Conservation (phyloP, 2,113 vertebrate genomes). For the Sciurus niger region DNA sequence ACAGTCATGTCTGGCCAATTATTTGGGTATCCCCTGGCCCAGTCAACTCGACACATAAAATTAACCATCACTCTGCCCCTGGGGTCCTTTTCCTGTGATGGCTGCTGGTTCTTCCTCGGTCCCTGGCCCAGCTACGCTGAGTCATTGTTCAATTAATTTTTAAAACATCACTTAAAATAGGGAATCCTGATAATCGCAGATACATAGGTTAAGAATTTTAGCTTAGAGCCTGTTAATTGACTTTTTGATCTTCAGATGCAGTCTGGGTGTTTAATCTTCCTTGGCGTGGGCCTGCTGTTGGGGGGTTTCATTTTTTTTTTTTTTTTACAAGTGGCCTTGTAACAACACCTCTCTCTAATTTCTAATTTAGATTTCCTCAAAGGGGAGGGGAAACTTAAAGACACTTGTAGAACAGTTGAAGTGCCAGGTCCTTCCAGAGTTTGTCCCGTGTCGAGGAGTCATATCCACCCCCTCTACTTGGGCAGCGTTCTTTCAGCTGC, state of each 20-base stretch:
- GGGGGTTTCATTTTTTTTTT: background rate
- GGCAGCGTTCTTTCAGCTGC: background rate
- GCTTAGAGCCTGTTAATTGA: background rate
- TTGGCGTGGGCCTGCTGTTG: background rate
- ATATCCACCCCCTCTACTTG: background rate
- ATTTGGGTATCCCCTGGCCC: accelerated
- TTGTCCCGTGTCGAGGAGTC: background rate
- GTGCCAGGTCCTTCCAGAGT: background rate
- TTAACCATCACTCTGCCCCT: accelerated
- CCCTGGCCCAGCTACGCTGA: background rate
- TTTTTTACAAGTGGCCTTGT: background rate
- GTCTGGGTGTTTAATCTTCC: background rate
- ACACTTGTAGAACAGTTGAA: background rate
- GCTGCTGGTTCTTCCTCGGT: accelerated
- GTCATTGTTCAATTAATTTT: background rate
- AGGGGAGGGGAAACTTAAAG: background rate
- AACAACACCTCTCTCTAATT: background rate
- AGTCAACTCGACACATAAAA: accelerated
- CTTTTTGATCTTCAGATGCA: background rate
- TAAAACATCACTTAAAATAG: background rate
- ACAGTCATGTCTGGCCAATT: too few relatives aligned
- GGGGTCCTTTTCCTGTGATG: too few relatives aligned
- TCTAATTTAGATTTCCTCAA: background rate
- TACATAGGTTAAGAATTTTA: background rate
- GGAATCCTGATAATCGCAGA: background rate